Conservation (phyloP, 2,113 vertebrate species). For the Anguilla rostrata region DNA sequence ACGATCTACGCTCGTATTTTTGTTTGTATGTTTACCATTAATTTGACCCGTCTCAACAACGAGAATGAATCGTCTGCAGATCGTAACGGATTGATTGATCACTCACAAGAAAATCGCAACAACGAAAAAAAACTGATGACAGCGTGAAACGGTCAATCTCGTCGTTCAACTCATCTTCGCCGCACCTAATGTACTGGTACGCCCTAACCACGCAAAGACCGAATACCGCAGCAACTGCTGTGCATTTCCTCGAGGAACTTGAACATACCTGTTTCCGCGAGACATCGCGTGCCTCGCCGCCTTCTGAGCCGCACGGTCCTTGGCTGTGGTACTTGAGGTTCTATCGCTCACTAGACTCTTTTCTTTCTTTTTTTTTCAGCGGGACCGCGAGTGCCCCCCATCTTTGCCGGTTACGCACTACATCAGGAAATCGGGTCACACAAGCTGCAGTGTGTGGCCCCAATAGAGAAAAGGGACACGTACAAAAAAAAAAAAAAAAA, state of each 20-base stretch:
- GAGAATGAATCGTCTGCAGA: not conserved
- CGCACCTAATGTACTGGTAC: not conserved
- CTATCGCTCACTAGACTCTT: conserved; percentile 31
- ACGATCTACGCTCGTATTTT: not conserved
- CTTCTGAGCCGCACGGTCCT: conserved; percentile 67
- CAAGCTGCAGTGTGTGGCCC: conserved; percentile 51
- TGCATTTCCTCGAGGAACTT: conserved; percentile 52
- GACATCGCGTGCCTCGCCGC: conserved; percentile 62
- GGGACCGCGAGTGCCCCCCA: conserved; percentile 78
- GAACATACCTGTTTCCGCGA: conserved; percentile 71
- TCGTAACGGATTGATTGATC: conserved; percentile 17
- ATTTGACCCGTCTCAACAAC: not conserved
- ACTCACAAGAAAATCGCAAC: conserved; percentile 1
- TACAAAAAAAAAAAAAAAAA: not conserved
- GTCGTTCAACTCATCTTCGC: not conserved
- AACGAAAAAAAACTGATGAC: not conserved
- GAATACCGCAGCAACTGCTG: not conserved
- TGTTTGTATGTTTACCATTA: not conserved
- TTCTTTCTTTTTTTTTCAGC: conserved; percentile 40
- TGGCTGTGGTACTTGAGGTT: conserved; percentile 56
- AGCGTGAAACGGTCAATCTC: not conserved
- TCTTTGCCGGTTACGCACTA: conserved; percentile 70
- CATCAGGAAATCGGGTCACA: conserved; percentile 75
- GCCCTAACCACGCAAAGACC: not conserved
- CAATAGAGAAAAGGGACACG: conserved; percentile 19